Conservation (phyloP, 2,797 vertebrate species). For the Lutjanus argentimaculatus region DNA sequence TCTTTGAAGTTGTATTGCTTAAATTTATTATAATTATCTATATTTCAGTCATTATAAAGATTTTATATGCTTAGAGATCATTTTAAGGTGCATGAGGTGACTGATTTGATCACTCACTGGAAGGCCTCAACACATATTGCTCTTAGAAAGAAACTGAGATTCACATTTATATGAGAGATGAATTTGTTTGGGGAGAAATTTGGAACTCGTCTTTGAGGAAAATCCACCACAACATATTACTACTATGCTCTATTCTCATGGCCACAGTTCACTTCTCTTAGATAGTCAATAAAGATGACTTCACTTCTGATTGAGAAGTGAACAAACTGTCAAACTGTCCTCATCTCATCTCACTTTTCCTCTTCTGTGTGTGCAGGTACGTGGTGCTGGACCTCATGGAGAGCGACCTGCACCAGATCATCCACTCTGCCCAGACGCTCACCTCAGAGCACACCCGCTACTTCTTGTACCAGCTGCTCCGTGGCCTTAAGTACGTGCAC, state of each 20-base stretch:
- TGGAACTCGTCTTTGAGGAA: neutral
- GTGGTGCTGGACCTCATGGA: constrained; percentile 96
- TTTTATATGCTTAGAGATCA: no score
- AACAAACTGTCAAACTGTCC: neutral
- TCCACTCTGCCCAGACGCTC: constrained; percentile 91
- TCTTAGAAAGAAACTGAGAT: neutral
- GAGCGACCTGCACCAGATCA: constrained; percentile 95
- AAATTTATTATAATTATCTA: neutral
- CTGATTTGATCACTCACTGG: neutral
- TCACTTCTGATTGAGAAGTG: neutral
- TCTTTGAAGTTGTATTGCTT: neutral
- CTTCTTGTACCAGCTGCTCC: constrained; percentile 94
- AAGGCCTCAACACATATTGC: neutral
- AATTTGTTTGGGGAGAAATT: neutral
- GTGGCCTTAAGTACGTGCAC: constrained; percentile 95
- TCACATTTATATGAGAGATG: neutral
- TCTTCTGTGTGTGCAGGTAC: constrained; percentile 83
- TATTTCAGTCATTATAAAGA: neutral
- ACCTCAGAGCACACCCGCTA: constrained; percentile 93
- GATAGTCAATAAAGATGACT: neutral
- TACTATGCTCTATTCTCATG: neutral
- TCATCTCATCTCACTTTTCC: constrained; percentile 13
- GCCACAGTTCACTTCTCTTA: neutral
- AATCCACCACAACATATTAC: neutral
- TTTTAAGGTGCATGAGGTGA: no score